Evolutionary conservation across 2,797 vertebrate genomes (phyloP).

Genomic region (Mycteria americana): DNA sequence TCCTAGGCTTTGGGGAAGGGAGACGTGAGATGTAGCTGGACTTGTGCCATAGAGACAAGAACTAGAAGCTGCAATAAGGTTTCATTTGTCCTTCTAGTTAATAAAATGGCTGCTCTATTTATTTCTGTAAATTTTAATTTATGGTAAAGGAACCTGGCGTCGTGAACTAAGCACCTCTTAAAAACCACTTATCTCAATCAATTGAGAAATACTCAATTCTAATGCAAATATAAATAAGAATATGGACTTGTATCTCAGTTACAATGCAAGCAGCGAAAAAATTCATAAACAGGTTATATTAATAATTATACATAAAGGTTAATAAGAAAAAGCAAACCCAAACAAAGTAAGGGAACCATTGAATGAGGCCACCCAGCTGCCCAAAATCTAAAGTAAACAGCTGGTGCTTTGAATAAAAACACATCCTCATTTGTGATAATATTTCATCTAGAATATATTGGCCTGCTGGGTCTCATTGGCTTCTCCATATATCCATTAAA

Average conservation of each 20-base stretch:
- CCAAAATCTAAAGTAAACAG: slow-evolving; percentile 27
- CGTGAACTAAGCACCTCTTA: background rate
- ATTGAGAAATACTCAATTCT: background rate
- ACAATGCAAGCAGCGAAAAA: slow-evolving; percentile 6
- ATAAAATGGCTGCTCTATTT: slow-evolving; percentile 7
- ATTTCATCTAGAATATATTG: slow-evolving; percentile 32
- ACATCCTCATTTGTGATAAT: slow-evolving; percentile 52
- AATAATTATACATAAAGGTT: slow-evolving; percentile 57
- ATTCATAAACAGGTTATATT: slow-evolving; percentile 47
- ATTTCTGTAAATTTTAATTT: slow-evolving; percentile 11
- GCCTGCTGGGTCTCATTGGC: slow-evolving; percentile 10
- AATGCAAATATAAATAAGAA: slow-evolving; percentile 27
- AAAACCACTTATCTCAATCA: background rate
- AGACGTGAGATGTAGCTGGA: background rate
- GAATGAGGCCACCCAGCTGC: slow-evolving; percentile 51
- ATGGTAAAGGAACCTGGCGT: background rate
- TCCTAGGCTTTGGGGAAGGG: background rate
- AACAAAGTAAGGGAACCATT: slow-evolving; percentile 21
- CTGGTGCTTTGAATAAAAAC: slow-evolving; percentile 61
- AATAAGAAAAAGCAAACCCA: slow-evolving; percentile 45
- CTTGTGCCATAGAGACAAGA: background rate
- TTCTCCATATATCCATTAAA: slow-evolving; percentile 21
- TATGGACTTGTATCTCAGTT: slow-evolving; percentile 13
- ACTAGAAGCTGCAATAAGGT: background rate
- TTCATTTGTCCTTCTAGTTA: background rate